Evolutionary conservation across 2,888 invertebrate genomes (phyloP).

Genomic region (Tenthredo scrophulariae): DNA sequence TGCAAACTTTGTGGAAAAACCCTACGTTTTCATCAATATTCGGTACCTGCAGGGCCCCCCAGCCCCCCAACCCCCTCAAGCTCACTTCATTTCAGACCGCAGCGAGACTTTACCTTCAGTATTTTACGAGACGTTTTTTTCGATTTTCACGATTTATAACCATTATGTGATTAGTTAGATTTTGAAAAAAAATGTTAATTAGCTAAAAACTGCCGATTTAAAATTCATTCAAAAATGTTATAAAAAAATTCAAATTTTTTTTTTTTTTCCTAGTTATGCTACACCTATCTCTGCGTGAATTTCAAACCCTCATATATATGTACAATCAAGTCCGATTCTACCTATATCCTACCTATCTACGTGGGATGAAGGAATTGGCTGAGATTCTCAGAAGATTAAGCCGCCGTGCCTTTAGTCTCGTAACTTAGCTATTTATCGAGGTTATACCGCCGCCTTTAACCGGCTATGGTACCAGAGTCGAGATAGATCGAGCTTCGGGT

Average conservation of each 20-base stretch:
- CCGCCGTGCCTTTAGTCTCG: constrained; percentile 24
- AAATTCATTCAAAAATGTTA: too few species aligned
- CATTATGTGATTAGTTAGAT: background rate
- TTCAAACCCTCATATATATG: background rate
- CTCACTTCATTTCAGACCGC: background rate
- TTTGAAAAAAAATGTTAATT: background rate
- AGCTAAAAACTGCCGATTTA: too few species aligned
- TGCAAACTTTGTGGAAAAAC: constrained; percentile 52
- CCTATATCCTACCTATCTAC: background rate
- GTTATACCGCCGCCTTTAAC: constrained; percentile 42
- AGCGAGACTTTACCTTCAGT: background rate
- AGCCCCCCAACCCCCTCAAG: background rate
- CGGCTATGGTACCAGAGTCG: constrained; percentile 21
- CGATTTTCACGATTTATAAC: background rate
- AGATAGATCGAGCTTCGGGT: constrained; percentile 35
- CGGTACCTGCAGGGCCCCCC: too few species aligned
- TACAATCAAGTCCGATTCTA: background rate
- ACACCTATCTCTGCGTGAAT: background rate
- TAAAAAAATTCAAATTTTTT: too few species aligned
- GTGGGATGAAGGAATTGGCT: constrained; percentile 1
- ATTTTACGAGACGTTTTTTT: background rate
- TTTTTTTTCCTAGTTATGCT: background rate
- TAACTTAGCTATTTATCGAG: constrained; percentile 47
- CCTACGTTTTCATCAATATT: constrained; percentile 55
- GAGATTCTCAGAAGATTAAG: constrained; percentile 31